Evolutionary conservation across 1,140 invertebrate species (phyloP).

Genomic region (Leptestheria dahalacensis): DNA sequence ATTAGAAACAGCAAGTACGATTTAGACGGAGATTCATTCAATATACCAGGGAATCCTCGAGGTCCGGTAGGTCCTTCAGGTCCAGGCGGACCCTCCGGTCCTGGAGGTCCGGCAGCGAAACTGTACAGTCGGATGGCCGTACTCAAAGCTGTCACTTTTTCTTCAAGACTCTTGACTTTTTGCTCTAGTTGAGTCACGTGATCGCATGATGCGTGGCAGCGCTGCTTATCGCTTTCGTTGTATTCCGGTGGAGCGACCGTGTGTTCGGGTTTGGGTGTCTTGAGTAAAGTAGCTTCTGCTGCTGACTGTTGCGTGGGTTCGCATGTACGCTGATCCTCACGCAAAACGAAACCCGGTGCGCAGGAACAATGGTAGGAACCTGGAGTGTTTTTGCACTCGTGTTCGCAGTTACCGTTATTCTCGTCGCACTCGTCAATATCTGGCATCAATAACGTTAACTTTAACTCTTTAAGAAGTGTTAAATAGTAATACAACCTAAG

Average conservation of each 20-base stretch:
- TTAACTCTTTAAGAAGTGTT: too few species aligned
- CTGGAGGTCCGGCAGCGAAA: conserved; percentile 35
- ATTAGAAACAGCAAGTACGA: too few species aligned
- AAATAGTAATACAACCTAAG: too few species aligned
- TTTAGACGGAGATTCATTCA: too few species aligned
- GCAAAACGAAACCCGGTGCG: conserved; percentile 32
- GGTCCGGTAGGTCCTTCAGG: conserved; percentile 28
- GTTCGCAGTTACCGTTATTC: conserved; percentile 42
- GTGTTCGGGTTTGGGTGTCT: conserved; percentile 5
- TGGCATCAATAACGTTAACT: conserved; percentile 22
- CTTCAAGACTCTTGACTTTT: conserved; percentile 37
- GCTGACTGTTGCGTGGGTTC: conserved; percentile 24
- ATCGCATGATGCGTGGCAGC: conserved; percentile 42
- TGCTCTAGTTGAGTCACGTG: conserved; percentile 37
- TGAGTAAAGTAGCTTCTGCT: conserved; percentile 12
- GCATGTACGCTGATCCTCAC: conserved; percentile 43
- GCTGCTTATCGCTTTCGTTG: conserved; percentile 27
- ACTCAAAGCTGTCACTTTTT: conserved; percentile 36
- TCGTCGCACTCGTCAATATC: conserved; percentile 52
- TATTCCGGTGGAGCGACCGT: background rate
- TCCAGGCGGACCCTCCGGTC: conserved; percentile 30
- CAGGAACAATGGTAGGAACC: conserved; percentile 42
- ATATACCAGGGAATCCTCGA: conserved; percentile 23
- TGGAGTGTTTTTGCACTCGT: conserved; percentile 40
- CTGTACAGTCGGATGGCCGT: conserved; percentile 39